phyloP scores from a whole-genome alignment of 1,140 invertebrate species.

The Lerema accius region DNA sequence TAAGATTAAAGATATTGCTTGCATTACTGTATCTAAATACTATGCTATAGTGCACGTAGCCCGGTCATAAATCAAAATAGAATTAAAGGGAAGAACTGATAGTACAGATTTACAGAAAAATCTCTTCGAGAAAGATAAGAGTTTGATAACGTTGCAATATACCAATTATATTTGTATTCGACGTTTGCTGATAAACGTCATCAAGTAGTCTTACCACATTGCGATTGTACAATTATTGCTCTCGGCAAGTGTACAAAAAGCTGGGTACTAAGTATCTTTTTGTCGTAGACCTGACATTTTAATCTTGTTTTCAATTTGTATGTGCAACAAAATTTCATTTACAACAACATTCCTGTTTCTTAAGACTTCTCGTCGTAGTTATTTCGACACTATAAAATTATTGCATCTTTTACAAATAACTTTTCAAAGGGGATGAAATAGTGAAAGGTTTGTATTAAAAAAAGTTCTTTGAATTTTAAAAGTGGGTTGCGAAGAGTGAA shows the following conservation, averaged over 20 bases:
- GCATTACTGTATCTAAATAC: too few relatives aligned
- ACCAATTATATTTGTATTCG: conserved; percentile 1
- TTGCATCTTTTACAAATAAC: background rate
- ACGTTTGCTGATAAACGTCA: background rate
- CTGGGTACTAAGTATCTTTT: background rate
- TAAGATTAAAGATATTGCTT: too few relatives aligned
- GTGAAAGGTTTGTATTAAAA: conserved; percentile 1
- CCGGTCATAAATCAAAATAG: background rate
- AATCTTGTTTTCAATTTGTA: background rate
- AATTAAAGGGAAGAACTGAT: background rate
- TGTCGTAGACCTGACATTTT: background rate
- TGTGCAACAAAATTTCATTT: background rate
- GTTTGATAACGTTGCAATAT: conserved; percentile 1
- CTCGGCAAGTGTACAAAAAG: background rate
- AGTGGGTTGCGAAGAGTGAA: conserved; percentile 13
- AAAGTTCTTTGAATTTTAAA: background rate
- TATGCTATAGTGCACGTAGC: too few relatives aligned
- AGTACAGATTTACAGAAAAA: conserved; percentile 2
- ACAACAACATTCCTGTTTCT: background rate
- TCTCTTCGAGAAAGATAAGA: conserved; percentile 3
- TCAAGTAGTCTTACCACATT: background rate
- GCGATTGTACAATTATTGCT: conserved; percentile 3
- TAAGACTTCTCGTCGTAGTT: background rate
- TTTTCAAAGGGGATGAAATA: background rate
- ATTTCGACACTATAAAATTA: background rate